A percentile compares a stretch with the other conserved stretches of the same genome.
phyloP scores from a whole-genome alignment of 2,113 vertebrate genomes.

The Xerus inauris region DNA sequence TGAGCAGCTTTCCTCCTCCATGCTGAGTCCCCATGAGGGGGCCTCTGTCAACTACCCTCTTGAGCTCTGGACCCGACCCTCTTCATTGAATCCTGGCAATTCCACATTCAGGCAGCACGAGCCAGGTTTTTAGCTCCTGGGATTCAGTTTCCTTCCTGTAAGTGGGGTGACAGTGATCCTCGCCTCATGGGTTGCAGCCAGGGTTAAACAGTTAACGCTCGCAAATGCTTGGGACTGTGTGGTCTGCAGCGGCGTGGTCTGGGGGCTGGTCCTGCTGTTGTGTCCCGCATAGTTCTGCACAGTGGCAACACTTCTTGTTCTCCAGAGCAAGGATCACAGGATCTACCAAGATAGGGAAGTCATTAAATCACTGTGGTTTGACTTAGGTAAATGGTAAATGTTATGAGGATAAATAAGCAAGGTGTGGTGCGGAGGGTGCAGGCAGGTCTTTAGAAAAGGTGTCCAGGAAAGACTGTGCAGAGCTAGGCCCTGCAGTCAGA shows the following conservation, averaged over 20 bases:
- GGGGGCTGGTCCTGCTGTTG: too few relatives aligned
- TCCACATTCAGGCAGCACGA: rapidly evolving
- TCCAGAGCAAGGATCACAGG: neutral
- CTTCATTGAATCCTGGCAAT: neutral
- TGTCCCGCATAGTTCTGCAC: too few relatives aligned
- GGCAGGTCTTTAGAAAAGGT: neutral
- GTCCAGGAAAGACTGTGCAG: neutral
- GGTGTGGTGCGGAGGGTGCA: rapidly evolving
- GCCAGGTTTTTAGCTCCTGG: too few relatives aligned
- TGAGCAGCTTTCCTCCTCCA: too few relatives aligned
- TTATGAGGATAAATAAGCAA: too few relatives aligned
- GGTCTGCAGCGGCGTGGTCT: rapidly evolving
- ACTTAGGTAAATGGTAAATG: neutral
- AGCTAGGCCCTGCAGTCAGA: neutral
- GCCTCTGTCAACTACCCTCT: neutral
- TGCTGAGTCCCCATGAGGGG: rapidly evolving
- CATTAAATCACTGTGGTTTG: neutral
- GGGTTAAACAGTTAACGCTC: rapidly evolving
- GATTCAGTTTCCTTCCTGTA: neutral
- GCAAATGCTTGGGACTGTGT: rapidly evolving
- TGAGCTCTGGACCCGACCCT: too few relatives aligned
- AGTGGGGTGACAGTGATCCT: too few relatives aligned
- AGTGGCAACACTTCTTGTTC: too few relatives aligned
- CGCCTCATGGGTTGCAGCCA: neutral
- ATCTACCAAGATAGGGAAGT: neutral